Percentiles rank a stretch among this genome's conserved stretches.
Evolutionary conservation across 2,113 vertebrate species (phyloP).

Genomic region (Microcebus griseorufus): DNA sequence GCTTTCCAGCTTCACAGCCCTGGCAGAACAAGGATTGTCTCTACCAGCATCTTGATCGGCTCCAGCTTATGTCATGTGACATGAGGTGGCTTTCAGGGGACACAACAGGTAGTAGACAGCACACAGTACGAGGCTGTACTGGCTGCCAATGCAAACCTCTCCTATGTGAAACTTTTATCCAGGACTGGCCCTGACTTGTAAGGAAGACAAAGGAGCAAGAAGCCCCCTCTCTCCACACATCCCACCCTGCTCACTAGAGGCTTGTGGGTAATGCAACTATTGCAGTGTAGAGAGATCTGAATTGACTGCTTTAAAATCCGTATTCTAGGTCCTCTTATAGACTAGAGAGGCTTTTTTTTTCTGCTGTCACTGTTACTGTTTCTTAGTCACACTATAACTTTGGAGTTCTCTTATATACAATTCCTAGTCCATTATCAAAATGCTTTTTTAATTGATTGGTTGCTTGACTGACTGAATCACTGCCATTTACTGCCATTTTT

Average conservation of each 20-base stretch:
- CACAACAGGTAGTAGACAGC: neutral
- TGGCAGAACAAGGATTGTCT: neutral
- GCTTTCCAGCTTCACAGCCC: neutral
- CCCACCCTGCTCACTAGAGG: neutral
- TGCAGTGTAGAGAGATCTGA: neutral
- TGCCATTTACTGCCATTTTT: slow-evolving; percentile 23
- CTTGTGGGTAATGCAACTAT: neutral
- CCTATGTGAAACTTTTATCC: neutral
- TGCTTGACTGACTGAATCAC: slow-evolving; percentile 15
- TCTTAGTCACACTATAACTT: slow-evolving; percentile 35
- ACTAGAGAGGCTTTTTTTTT: neutral
- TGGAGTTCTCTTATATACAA: neutral
- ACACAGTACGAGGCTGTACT: neutral
- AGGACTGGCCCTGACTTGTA: neutral
- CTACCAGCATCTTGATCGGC: neutral
- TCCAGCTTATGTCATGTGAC: neutral
- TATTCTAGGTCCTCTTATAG: slow-evolving; percentile 12
- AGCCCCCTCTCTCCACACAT: neutral
- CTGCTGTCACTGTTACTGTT: neutral
- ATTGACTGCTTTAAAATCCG: neutral
- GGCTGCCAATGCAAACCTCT: neutral
- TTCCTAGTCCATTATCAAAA: neutral
- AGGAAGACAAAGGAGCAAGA: neutral
- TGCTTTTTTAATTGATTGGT: neutral
- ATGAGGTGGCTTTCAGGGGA: neutral